Evolutionary conservation across 37 sponge, comb jelly and placozoan species (phyloP).

Genomic region (Haliclona indistincta): DNA sequence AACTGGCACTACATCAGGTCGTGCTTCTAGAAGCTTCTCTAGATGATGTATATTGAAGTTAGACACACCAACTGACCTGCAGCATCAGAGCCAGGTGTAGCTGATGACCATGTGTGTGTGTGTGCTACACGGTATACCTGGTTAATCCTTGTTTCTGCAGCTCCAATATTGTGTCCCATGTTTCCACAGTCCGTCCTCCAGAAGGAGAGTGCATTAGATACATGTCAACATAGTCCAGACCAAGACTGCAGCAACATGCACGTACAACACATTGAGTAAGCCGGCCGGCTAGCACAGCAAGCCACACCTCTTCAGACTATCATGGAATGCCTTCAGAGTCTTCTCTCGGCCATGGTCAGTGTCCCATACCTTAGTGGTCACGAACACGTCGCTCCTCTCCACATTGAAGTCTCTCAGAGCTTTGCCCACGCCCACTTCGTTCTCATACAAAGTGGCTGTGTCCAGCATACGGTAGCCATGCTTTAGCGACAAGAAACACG

Average conservation of each 20-base stretch:
- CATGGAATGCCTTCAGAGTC: slow-evolving; percentile 37
- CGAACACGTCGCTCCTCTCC: slow-evolving; percentile 58
- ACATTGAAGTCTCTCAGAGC: slow-evolving; percentile 50
- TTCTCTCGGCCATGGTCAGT: slow-evolving; percentile 53
- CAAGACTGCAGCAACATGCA: too few species aligned
- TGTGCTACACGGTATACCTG: slow-evolving; percentile 26
- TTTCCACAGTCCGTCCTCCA: slow-evolving; percentile 67
- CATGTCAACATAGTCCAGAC: slow-evolving; percentile 66
- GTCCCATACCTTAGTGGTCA: slow-evolving; percentile 40
- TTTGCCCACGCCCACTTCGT: slow-evolving; percentile 56
- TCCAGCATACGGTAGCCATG: slow-evolving; percentile 75
- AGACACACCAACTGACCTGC: slow-evolving; percentile 83
- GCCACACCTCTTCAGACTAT: slow-evolving; percentile 55
- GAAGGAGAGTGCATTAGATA: slow-evolving; percentile 78
- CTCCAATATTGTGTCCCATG: slow-evolving; percentile 73
- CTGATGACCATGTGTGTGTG: neutral
- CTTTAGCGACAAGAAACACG: slow-evolving; percentile 57
- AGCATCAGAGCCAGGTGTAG: neutral
- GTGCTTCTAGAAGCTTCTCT: slow-evolving; percentile 62
- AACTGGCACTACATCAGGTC: slow-evolving; percentile 63
- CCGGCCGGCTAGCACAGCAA: too few species aligned
- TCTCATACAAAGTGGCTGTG: slow-evolving; percentile 67
- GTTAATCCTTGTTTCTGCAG: slow-evolving; percentile 59
- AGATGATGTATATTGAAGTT: slow-evolving; percentile 80
- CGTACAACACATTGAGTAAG: too few species aligned